Conservation (phyloP, 23 tunicate species). For the Ciona savignyi region DNA sequence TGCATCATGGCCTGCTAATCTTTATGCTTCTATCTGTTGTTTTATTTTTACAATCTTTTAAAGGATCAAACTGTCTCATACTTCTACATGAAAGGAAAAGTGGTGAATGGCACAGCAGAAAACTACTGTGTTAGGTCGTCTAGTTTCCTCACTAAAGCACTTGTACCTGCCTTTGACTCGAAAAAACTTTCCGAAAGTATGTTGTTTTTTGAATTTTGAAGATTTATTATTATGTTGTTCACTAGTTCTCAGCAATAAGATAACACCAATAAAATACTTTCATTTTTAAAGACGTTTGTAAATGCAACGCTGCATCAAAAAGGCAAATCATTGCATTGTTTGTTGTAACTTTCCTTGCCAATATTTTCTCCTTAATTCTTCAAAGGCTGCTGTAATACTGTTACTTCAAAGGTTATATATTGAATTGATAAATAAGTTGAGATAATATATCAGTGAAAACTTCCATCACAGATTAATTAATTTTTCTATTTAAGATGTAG, state of each 20-base stretch:
- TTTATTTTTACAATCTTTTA: too few relatives aligned
- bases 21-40: too few relatives aligned
- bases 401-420: background rate
- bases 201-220: background rate
- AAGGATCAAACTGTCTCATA: slow-evolving; percentile 19
- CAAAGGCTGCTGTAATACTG: too few relatives aligned
- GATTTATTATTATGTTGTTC: too few relatives aligned
- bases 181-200: slow-evolving; percentile 6
- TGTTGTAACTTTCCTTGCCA: too few relatives aligned
- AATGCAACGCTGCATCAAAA: too few relatives aligned
- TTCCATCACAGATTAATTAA: background rate
- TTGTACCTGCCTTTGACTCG: slow-evolving; percentile 7
- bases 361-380: too few relatives aligned
- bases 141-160: slow-evolving; percentile 7
- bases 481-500: background rate
- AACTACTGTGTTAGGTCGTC: slow-evolving; percentile 14
- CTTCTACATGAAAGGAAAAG: slow-evolving; percentile 13
- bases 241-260: too few relatives aligned
- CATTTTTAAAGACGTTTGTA: too few relatives aligned
- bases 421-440: background rate
- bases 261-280: too few relatives aligned
- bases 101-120: background rate
- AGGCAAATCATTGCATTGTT: too few relatives aligned
- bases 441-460: background rate
- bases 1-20: too few relatives aligned